A percentile compares a stretch with the other conserved stretches of the same genome.
Evolutionary conservation across 2,888 invertebrate species (phyloP).

Genomic region (Belgica antarctica): DNA sequence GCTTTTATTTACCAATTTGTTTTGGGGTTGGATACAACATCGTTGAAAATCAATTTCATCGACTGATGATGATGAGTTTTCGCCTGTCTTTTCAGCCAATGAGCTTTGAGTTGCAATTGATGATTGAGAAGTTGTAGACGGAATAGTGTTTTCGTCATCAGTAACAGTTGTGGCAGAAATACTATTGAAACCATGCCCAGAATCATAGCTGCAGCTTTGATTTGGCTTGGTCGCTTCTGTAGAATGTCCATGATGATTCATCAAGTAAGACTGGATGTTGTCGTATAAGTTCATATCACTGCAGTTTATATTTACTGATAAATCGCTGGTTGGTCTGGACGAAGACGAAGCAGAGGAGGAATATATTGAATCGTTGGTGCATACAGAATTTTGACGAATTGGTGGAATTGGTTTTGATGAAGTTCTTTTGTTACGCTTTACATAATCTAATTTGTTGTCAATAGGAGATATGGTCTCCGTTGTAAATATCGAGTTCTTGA

Average conservation of each 20-base stretch:
- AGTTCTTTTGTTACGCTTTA: slow-evolving; percentile 34
- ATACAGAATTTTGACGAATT: slow-evolving; percentile 41
- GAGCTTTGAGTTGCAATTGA: slow-evolving; percentile 38
- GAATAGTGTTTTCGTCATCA: slow-evolving; percentile 35
- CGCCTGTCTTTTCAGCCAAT: slow-evolving; percentile 23
- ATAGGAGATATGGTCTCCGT: slow-evolving; percentile 4
- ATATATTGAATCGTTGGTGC: slow-evolving; percentile 42
- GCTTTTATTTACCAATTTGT: slow-evolving; percentile 40
- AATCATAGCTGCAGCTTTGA: slow-evolving; percentile 50
- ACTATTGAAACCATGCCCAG: slow-evolving; percentile 50
- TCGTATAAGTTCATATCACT: slow-evolving; percentile 43
- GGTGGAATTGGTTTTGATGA: slow-evolving; percentile 34
- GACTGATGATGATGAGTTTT: slow-evolving; percentile 15
- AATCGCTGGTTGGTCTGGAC: slow-evolving; percentile 40
- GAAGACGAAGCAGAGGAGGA: slow-evolving; percentile 41
- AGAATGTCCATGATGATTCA: slow-evolving; percentile 36
- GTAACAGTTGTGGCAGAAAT: slow-evolving; percentile 35
- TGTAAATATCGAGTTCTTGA: slow-evolving; percentile 3
- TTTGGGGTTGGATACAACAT: slow-evolving; percentile 39
- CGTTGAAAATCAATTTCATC: slow-evolving; percentile 40
- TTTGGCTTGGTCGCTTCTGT: slow-evolving; percentile 18
- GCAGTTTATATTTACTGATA: slow-evolving; percentile 33
- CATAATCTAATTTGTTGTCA: slow-evolving; percentile 21
- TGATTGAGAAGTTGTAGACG: slow-evolving; percentile 38
- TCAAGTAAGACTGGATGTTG: slow-evolving; percentile 43